Conservation (phyloP, 2,888 invertebrate species). For the Pterostichus niger region DNA sequence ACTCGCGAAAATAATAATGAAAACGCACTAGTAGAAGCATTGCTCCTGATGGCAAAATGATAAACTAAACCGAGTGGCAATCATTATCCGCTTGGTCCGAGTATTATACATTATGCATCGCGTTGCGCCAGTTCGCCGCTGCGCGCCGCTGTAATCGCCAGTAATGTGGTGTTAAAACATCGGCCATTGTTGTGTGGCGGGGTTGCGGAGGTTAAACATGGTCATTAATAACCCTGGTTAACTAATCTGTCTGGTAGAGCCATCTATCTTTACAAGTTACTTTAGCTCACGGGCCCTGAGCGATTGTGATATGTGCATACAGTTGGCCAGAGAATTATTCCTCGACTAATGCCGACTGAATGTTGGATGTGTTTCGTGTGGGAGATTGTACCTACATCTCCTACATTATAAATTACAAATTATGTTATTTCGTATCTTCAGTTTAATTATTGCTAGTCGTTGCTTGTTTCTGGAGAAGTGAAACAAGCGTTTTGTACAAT, state of each 20-base stretch:
- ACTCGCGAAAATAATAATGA: too few relatives aligned
- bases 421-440: slow-evolving; percentile 66
- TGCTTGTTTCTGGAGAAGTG: not conserved
- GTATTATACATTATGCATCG: too few relatives aligned
- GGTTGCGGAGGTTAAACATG: slow-evolving; percentile 81
- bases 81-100: too few relatives aligned
- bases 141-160: slow-evolving; percentile 74
- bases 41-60: too few relatives aligned
- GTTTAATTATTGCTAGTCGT: slow-evolving; percentile 61
- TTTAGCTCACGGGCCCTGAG: slow-evolving; percentile 72
- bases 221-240: slow-evolving; percentile 83
- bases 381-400: slow-evolving; percentile 56
- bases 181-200: slow-evolving; percentile 77
- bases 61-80: too few relatives aligned
- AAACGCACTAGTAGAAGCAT: too few relatives aligned
- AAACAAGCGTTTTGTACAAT: not conserved
- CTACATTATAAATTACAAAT: slow-evolving; percentile 66
- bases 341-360: not conserved
- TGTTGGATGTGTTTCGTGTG: too few relatives aligned
- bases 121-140: slow-evolving; percentile 64
- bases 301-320: slow-evolving; percentile 69
- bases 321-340: slow-evolving; percentile 18
- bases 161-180: slow-evolving; percentile 78
- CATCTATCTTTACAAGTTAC: slow-evolving; percentile 79
- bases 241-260: slow-evolving; percentile 82